phyloP scores from a whole-genome alignment of 2,113 vertebrate genomes.

The Oncorhynchus clarkii region DNA sequence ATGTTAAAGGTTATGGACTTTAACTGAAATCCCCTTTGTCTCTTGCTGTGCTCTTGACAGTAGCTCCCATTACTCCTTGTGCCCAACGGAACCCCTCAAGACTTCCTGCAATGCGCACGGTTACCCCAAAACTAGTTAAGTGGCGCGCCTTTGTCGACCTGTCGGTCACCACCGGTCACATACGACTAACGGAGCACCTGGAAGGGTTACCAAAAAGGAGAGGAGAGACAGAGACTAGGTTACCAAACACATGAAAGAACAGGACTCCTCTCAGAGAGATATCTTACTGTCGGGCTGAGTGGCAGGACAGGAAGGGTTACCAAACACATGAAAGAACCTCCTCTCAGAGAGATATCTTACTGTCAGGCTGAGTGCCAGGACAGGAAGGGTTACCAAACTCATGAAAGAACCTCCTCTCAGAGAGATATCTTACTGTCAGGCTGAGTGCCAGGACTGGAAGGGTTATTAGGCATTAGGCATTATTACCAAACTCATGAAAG shows the following conservation, averaged over 20 bases:
- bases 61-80: slow-evolving; percentile 41
- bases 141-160: slow-evolving; percentile 36
- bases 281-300: slow-evolving; percentile 38
- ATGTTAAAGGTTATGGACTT: slow-evolving; percentile 55
- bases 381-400: too few relatives aligned
- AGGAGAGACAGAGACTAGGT: not conserved
- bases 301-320: slow-evolving; percentile 10
- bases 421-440: too few relatives aligned
- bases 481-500: too few relatives aligned
- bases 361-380: too few relatives aligned
- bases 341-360: too few relatives aligned
- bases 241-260: slow-evolving; percentile 20
- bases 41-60: slow-evolving; percentile 55
- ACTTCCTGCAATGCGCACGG: slow-evolving; percentile 41
- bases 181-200: slow-evolving; percentile 41
- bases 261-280: slow-evolving; percentile 38
- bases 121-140: slow-evolving; percentile 44
- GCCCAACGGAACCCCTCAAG: slow-evolving; percentile 52
- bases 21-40: slow-evolving; percentile 50
- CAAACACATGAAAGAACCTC: too few relatives aligned
- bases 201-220: slow-evolving; percentile 20
- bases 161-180: slow-evolving; percentile 48
- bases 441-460: too few relatives aligned
- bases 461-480: too few relatives aligned
- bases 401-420: too few relatives aligned